A percentile compares a stretch with the other conserved stretches of the same genome.
These are phyloP conservation scores for Drosophila ustulata DNA, from an alignment of 2,888 invertebrate species.

Conservation along the genomic window DNA sequence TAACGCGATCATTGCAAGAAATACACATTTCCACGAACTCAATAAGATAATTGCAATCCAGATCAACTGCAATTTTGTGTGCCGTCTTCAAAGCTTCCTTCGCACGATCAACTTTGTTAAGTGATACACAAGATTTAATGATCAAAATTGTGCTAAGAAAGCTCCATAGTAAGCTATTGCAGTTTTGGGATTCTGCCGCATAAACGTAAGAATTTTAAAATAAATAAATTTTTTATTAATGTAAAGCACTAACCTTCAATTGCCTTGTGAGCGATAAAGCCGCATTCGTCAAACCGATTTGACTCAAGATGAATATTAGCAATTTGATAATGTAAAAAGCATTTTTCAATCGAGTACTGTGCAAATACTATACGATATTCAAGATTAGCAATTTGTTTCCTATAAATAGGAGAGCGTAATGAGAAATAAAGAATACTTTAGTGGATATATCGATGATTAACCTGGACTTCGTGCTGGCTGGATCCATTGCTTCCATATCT, in stretches of 20 bases:
- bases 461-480: conserved; percentile 31
- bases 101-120: conserved; percentile 76
- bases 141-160: conserved; percentile 73
- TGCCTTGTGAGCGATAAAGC: conserved; percentile 71
- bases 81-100: conserved; percentile 68
- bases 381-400: conserved; percentile 60
- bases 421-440: not conserved
- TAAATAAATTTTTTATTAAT: not conserved
- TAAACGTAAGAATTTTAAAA: conserved; percentile 1
- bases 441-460: not conserved
- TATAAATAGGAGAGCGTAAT: conserved; percentile 21
- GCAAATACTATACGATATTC: conserved; percentile 76
- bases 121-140: conserved; percentile 74
- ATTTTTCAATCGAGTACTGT: conserved; percentile 75
- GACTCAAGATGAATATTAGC: conserved; percentile 69
- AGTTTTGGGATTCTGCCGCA: conserved; percentile 66
- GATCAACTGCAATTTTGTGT: conserved; percentile 42
- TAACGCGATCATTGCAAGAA: conserved; percentile 62
- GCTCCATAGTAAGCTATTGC: conserved; percentile 76
- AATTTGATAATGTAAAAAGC: conserved; percentile 78
- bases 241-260: conserved; percentile 62
- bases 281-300: conserved; percentile 75
- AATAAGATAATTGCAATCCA: conserved; percentile 49
- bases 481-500: conserved; percentile 54
- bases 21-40: conserved; percentile 66